Base-by-base conservation (phyloP, 2,797 vertebrate genomes). In the Cryptoprocta ferox region DNA sequence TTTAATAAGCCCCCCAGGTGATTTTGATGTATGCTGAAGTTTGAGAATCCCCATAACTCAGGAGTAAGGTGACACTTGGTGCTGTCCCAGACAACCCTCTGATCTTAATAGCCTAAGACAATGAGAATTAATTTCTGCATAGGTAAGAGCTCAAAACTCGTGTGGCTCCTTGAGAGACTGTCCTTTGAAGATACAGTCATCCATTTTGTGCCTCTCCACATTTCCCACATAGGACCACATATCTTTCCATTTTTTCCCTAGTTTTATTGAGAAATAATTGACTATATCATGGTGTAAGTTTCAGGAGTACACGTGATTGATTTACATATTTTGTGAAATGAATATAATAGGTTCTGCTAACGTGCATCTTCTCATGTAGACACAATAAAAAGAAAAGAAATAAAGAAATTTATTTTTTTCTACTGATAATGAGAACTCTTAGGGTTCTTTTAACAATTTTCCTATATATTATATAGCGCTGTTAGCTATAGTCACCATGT, bases 21-120 rank as follows among this genome's bases (percentile, higher is more conserved):
- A 53, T 45, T 85, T 1, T 45, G 16, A 39, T 71, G 2, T 26
- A 42, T n/a, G 14, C 21, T 71, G n/a, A 79, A 76, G 30, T 75
- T 50, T 79, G 32, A 53, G 26, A 73, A 70, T 8, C 18, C 15
- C 42, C 8, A 15, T 48, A 11, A 35, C 3, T 59, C 1, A n/a
- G 12, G 42, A 30, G 30, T 76, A 66, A 81, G 35, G n/a, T 50
- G 39, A 30, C 19, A 39, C 21, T 30, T 48, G 59, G 37, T 30
- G 7, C 13, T 53, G 0, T 28, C 3, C 28, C 9, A 14, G 24
- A 88, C 15, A 30, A 26, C n/a, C 3, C 2, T 11, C 56, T 3
- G 10, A 28, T 61, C 82, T 65, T 61, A 88, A 12, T 45, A 71
- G 11, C 6, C 48, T 42, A 80, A 61, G 13, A 68, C 32, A 50